Evolutionary conservation across 2,888 invertebrate genomes (phyloP).

Genomic region (Drosophila kanekoi): DNA sequence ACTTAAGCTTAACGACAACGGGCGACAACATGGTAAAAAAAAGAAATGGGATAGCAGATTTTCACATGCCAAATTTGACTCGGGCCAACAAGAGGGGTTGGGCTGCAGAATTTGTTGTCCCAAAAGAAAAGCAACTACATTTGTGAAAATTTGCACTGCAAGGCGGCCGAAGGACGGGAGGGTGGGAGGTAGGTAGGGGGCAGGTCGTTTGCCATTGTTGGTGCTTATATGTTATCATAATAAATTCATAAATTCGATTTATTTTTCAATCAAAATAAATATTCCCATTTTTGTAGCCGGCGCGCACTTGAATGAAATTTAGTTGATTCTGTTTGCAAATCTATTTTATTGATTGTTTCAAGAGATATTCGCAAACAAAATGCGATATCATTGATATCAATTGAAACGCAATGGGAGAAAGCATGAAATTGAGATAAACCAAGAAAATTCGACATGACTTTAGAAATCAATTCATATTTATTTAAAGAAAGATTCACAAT

Average conservation of each 20-base stretch:
- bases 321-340: constrained; percentile 38
- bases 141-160: constrained; percentile 28
- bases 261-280: constrained; percentile 83
- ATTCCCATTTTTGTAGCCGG: constrained; percentile 39
- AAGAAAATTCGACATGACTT: no score
- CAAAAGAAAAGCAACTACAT: constrained; percentile 33
- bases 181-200: constrained; percentile 1
- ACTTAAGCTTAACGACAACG: no score
- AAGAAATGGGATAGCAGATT: constrained; percentile 12
- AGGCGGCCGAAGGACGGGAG: constrained; percentile 14
- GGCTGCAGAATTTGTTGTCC: constrained; percentile 10
- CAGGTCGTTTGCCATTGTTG: constrained; percentile 60
- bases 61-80: constrained; percentile 60
- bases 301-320: constrained; percentile 43
- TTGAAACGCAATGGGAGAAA: not conserved
- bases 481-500: not conserved
- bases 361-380: not conserved
- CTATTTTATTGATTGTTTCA: constrained; percentile 31
- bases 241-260: constrained; percentile 83
- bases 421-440: not conserved
- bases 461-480: not conserved
- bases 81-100: constrained; percentile 25
- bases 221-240: constrained; percentile 77
- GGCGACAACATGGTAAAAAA: constrained; percentile 16
- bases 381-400: constrained; percentile 9